phyloP scores from a whole-genome alignment of 2,797 vertebrate genomes.

The Brachymystax lenok region DNA sequence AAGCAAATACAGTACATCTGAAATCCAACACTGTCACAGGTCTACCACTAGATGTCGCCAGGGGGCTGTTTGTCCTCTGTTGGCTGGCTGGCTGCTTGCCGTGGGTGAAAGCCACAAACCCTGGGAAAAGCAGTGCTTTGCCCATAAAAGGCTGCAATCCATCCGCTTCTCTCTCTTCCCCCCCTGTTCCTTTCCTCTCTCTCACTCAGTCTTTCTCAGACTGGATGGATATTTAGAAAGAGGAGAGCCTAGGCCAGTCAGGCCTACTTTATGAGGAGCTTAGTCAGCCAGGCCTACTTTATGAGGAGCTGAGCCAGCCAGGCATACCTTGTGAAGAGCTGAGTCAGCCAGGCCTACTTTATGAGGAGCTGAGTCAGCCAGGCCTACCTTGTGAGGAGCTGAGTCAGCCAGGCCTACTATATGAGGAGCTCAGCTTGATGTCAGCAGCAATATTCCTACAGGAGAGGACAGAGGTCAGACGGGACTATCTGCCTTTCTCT shows the following conservation, averaged over 20 bases:
- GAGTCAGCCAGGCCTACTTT: too few relatives aligned
- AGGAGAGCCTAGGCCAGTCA: slow-evolving; percentile 58
- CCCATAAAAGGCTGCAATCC: slow-evolving; percentile 84
- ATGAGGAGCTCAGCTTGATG: slow-evolving; percentile 80
- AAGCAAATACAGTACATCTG: background rate
- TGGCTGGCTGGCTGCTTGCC: slow-evolving; percentile 63
- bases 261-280: too few relatives aligned
- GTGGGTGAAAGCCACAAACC: slow-evolving; percentile 74
- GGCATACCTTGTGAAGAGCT: too few relatives aligned
- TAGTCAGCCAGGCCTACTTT: too few relatives aligned
- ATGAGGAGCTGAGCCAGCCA: too few relatives aligned
- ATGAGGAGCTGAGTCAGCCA: too few relatives aligned
- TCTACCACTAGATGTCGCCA: slow-evolving; percentile 65
- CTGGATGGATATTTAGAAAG: slow-evolving; percentile 83
- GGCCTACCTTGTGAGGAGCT: too few relatives aligned
- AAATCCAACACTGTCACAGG: slow-evolving; percentile 18
- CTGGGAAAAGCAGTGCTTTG: slow-evolving; percentile 81
- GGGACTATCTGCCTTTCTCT: too few relatives aligned
- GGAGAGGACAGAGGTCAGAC: slow-evolving; percentile 71
- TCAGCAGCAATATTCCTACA: slow-evolving; percentile 66
- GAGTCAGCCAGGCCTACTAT: slow-evolving; percentile 69
- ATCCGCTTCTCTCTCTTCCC: slow-evolving; percentile 79
- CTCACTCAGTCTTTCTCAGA: slow-evolving; percentile 73
- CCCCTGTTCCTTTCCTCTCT: slow-evolving; percentile 68
- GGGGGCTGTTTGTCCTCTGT: slow-evolving; percentile 44